These are phyloP conservation scores for Microcebus jonahi DNA, from an alignment of 2,113 vertebrate genomes.

Conservation along the genomic window DNA sequence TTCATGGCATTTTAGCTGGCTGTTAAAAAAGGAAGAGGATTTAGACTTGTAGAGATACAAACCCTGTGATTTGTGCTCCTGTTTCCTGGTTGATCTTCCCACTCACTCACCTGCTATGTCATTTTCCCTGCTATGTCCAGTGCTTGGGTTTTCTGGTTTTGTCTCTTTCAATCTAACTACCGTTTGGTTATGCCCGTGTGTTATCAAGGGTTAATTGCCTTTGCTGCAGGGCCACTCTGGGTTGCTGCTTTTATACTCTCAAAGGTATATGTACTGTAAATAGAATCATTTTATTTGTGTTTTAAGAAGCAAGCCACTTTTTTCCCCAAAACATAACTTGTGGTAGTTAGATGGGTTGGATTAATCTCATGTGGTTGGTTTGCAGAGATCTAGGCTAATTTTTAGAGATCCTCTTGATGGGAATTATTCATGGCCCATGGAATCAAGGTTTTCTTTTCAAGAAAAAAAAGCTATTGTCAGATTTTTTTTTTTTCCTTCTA, in stretches of 20 bases:
- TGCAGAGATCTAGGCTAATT: background rate
- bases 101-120: background rate
- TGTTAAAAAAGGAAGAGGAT: background rate
- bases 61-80: background rate
- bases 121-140: background rate
- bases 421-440: background rate
- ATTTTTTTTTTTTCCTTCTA: background rate
- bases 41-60: background rate
- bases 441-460: constrained; percentile 18
- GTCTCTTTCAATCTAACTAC: background rate
- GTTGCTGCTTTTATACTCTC: background rate
- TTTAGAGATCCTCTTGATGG: background rate
- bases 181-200: background rate
- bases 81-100: background rate
- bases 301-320: background rate
- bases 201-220: background rate
- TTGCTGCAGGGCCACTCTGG: background rate
- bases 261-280: background rate
- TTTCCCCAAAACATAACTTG: background rate
- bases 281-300: background rate
- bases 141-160: background rate
- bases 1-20: background rate
- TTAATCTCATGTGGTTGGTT: background rate
- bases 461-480: background rate
- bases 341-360: background rate